Percentiles rank a stretch among this genome's conserved stretches.
Evolutionary conservation across 2,888 invertebrate genomes (phyloP).

Genomic region (Syritta pipiens): DNA sequence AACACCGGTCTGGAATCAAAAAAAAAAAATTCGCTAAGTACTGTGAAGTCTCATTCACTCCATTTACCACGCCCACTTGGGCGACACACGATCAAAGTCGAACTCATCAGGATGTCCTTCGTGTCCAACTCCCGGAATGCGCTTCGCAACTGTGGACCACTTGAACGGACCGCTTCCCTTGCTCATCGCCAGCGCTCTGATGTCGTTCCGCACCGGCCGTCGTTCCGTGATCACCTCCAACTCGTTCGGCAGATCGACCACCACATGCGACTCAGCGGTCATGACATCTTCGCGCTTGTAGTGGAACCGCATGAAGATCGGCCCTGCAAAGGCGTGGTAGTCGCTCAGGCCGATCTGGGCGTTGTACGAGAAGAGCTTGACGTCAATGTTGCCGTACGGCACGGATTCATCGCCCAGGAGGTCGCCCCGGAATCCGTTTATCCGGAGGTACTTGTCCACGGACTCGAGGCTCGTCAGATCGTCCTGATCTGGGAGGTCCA

Average conservation of each 20-base stretch:
- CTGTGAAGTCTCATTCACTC: neutral
- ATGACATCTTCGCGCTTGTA: constrained; percentile 74
- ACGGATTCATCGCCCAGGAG: constrained; percentile 76
- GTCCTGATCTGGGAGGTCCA: constrained; percentile 72
- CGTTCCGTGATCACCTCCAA: constrained; percentile 76
- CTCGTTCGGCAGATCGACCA: constrained; percentile 76
- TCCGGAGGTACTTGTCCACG: constrained; percentile 76
- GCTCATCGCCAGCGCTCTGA: constrained; percentile 76
- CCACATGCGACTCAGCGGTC: constrained; percentile 70
- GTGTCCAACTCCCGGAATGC: constrained; percentile 73
- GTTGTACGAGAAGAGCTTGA: constrained; percentile 78
- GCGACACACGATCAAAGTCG: constrained; percentile 78
- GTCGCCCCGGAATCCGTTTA: constrained; percentile 78
- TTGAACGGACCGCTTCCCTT: constrained; percentile 76
- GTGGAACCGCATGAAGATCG: constrained; percentile 76
- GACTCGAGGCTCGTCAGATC: constrained; percentile 76
- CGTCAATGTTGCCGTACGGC: constrained; percentile 79
- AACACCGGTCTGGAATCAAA: neutral
- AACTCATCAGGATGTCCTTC: constrained; percentile 78
- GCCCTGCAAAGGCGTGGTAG: constrained; percentile 78
- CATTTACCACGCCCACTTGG: constrained; percentile 78
- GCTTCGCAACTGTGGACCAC: constrained; percentile 75
- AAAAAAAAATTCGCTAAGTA: constrained; percentile 33
- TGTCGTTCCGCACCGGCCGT: constrained; percentile 77
- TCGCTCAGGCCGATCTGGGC: constrained; percentile 75